Percentiles rank a stretch among this genome's conserved stretches.
Evolutionary conservation across 2,113 vertebrate genomes (phyloP).

Genomic region (Muntiacus reevesi): DNA sequence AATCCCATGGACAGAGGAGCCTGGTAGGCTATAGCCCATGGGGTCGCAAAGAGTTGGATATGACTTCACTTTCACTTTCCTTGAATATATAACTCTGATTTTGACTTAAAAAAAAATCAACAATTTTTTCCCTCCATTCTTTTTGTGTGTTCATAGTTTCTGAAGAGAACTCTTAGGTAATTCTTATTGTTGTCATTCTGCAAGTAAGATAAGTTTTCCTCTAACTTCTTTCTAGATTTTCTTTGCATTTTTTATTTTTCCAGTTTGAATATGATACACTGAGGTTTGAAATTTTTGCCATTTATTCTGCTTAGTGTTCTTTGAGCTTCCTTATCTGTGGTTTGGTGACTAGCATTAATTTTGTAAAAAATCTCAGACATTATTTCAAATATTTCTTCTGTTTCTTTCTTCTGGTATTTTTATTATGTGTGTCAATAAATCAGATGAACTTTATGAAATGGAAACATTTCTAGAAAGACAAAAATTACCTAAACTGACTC

Average conservation of each 20-base stretch:
- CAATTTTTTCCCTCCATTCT: not conserved
- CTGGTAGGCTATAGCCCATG: not conserved
- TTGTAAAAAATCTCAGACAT: not conserved
- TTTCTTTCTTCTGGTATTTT: not conserved
- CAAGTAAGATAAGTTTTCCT: not conserved
- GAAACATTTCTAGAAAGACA: not conserved
- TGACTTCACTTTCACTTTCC: not conserved
- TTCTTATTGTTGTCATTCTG: not conserved
- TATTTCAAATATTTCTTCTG: not conserved
- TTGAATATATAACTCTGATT: not conserved
- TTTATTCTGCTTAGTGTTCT: not conserved
- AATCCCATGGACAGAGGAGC: not conserved
- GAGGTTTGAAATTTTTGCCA: not conserved
- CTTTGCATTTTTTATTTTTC: not conserved
- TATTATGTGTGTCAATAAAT: not conserved
- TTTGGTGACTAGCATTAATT: not conserved
- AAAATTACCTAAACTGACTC: not conserved
- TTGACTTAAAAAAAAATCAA: not conserved
- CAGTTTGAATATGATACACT: not conserved
- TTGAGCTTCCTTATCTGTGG: not conserved
- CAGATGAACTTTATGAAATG: not conserved
- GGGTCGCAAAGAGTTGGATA: accelerated
- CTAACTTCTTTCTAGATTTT: not conserved
- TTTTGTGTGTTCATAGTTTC: not conserved
- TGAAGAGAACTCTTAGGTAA: not conserved